These are phyloP conservation scores for Epizoanthus rinbou DNA, from an alignment of 92 coral and sea anemone genomes.

Conservation along the genomic window DNA sequence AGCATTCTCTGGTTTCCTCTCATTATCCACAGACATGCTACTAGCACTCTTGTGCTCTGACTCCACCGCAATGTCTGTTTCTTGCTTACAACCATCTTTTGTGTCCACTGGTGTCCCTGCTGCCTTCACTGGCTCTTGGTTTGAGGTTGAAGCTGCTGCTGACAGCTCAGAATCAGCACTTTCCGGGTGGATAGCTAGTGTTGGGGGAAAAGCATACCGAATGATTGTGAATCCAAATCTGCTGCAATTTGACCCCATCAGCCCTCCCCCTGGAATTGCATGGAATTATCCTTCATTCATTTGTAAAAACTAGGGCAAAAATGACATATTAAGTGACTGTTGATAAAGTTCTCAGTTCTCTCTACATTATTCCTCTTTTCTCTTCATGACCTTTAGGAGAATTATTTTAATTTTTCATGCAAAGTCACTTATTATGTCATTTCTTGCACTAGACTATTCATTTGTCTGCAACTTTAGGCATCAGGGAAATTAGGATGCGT, in stretches of 20 bases:
- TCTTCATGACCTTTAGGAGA: too few relatives aligned
- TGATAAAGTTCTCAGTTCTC: too few relatives aligned
- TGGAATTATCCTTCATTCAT: too few relatives aligned
- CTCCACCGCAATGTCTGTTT: background rate
- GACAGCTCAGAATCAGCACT: background rate
- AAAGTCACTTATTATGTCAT: too few relatives aligned
- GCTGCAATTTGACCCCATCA: background rate
- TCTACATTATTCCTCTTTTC: too few relatives aligned
- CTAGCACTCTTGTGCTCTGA: background rate
- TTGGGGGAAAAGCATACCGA: background rate
- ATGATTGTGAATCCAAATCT: background rate
- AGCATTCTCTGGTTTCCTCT: background rate
- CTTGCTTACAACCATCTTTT: background rate
- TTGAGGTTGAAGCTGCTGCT: background rate
- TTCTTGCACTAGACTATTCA: too few relatives aligned
- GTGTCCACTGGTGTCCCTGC: background rate
- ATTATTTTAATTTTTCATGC: too few relatives aligned
- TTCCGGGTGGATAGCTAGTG: background rate
- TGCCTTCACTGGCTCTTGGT: background rate
- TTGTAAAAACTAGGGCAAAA: too few relatives aligned
- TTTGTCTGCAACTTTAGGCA: too few relatives aligned
- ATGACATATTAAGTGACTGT: too few relatives aligned
- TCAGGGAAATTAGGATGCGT: too few relatives aligned
- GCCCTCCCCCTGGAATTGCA: too few relatives aligned
- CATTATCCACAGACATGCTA: background rate